Evolutionary conservation across 1,140 invertebrate genomes (phyloP).

Genomic region (Colletes gigas): DNA sequence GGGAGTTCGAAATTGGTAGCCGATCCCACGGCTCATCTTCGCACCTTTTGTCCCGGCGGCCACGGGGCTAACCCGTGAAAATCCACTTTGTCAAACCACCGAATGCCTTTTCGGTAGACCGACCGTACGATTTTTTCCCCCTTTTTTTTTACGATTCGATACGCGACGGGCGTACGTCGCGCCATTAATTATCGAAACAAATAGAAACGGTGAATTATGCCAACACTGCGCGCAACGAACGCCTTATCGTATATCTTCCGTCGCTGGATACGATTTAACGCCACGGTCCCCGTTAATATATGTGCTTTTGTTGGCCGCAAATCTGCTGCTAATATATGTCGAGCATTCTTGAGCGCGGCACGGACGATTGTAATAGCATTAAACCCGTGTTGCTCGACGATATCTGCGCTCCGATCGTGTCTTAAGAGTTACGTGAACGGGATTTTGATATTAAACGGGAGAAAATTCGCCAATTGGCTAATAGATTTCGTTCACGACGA

Average conservation of each 20-base stretch:
- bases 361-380: neutral
- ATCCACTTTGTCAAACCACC: slow-evolving; percentile 59
- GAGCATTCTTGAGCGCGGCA: neutral
- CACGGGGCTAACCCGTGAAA: slow-evolving; percentile 31
- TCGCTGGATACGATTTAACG: slow-evolving; percentile 46
- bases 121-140: neutral
- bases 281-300: slow-evolving; percentile 16
- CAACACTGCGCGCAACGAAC: slow-evolving; percentile 26
- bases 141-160: slow-evolving; percentile 40
- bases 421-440: slow-evolving; percentile 11
- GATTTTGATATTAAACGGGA: neutral
- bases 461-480: neutral
- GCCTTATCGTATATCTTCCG: slow-evolving; percentile 55
- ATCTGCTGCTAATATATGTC: slow-evolving; percentile 15
- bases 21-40: slow-evolving; percentile 46
- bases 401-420: slow-evolving; percentile 14
- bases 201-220: slow-evolving; percentile 57
- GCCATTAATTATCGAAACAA: slow-evolving; percentile 61
- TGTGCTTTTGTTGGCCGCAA: slow-evolving; percentile 33
- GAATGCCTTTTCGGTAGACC: neutral
- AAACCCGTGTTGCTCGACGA: neutral
- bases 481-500: neutral
- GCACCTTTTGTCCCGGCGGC: slow-evolving; percentile 26
- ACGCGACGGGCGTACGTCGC: slow-evolving; percentile 26
- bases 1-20: slow-evolving; percentile 40